phyloP scores from a whole-genome alignment of 2,113 vertebrate species.

The Machaerirhynchus nigripectus region DNA sequence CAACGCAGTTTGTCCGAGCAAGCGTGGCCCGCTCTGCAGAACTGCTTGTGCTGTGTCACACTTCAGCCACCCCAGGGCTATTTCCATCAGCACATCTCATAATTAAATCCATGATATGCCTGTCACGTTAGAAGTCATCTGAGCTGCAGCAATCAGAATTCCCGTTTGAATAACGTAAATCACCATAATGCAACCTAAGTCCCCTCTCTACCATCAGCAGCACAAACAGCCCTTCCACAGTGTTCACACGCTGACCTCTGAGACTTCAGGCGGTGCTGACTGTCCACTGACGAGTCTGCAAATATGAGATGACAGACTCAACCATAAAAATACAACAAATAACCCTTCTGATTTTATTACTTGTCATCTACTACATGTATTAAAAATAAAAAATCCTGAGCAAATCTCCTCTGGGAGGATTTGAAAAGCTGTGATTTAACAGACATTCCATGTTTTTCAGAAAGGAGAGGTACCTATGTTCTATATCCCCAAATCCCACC shows the following conservation, averaged over 20 bases:
- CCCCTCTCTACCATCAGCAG: neutral
- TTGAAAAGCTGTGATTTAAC: constrained; percentile 28
- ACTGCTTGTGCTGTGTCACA: neutral
- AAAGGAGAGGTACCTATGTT: neutral
- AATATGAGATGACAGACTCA: neutral
- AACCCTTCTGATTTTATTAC: constrained; percentile 21
- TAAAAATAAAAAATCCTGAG: neutral
- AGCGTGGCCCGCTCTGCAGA: fast-evolving
- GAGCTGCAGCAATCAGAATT: neutral
- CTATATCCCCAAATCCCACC: neutral
- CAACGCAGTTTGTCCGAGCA: fast-evolving
- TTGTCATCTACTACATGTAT: neutral
- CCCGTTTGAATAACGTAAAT: neutral
- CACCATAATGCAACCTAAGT: neutral
- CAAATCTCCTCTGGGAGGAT: constrained; percentile 24
- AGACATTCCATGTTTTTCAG: neutral
- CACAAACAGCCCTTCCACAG: neutral
- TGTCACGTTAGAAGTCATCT: neutral
- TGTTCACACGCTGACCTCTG: neutral
- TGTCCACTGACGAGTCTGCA: neutral
- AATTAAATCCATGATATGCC: neutral
- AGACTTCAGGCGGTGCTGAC: neutral
- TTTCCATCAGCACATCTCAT: neutral
- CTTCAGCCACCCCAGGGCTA: neutral
- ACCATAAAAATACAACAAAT: constrained; percentile 24